Evolutionary conservation across 2,797 vertebrate genomes (phyloP).

Genomic region (Falco novaeseelandiae): DNA sequence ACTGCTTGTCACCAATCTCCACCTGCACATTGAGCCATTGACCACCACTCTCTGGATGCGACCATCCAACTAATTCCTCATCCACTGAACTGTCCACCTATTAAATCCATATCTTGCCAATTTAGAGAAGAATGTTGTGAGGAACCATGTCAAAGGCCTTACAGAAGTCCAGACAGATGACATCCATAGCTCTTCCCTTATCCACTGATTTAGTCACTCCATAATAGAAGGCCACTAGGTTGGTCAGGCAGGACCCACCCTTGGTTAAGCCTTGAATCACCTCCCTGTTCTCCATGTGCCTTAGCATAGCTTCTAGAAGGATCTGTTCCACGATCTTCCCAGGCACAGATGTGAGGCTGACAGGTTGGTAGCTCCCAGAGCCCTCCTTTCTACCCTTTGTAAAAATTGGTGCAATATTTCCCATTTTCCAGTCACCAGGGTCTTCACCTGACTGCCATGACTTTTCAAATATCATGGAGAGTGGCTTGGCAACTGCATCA

Average conservation of each 20-base stretch:
- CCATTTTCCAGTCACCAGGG: background rate
- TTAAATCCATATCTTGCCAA: accelerated
- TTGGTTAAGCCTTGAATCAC: background rate
- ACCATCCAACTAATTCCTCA: background rate
- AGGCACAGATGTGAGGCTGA: no score
- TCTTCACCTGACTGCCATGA: background rate
- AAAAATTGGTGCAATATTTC: background rate
- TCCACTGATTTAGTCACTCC: background rate
- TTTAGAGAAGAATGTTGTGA: background rate
- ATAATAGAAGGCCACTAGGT: background rate
- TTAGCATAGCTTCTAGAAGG: no score
- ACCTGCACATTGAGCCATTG: background rate
- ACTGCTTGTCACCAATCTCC: background rate
- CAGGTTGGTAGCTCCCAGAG: background rate
- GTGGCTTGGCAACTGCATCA: background rate
- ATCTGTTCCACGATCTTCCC: no score
- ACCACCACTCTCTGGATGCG: background rate
- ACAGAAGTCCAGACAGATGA: background rate
- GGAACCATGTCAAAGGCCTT: background rate
- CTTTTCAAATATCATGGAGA: no score
- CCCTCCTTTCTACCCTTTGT: background rate
- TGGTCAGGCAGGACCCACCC: background rate
- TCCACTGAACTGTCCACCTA: background rate
- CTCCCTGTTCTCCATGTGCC: no score
- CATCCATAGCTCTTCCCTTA: background rate